A percentile compares a stretch with the other conserved stretches of the same genome.
Evolutionary conservation across 2,113 vertebrate species (phyloP).

Genomic region (Natator depressus): DNA sequence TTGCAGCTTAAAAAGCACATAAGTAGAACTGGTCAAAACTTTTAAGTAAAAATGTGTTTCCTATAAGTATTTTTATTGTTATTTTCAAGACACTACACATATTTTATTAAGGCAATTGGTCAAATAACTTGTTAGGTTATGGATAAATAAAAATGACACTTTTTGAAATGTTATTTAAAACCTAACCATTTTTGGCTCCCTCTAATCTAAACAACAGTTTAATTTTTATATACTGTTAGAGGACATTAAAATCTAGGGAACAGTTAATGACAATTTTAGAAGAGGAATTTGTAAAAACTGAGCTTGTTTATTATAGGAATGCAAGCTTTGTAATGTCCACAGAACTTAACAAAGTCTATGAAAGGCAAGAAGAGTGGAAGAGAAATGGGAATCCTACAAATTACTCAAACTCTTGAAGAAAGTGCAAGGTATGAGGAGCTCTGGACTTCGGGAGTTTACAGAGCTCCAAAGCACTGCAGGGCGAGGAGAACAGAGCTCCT

Average conservation of each 20-base stretch:
- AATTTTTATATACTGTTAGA: neutral
- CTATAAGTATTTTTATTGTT: neutral
- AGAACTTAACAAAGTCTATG: neutral
- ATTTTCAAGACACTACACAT: neutral
- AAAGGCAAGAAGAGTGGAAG: neutral
- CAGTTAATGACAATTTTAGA: conserved; percentile 2
- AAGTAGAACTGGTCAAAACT: neutral
- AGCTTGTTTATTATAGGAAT: neutral
- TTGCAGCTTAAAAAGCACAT: neutral
- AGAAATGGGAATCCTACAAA: neutral
- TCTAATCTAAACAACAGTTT: neutral
- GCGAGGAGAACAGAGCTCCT: neutral
- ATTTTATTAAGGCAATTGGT: neutral
- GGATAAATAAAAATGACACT: neutral
- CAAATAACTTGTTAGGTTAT: neutral
- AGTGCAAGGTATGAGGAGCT: neutral
- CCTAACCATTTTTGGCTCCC: neutral
- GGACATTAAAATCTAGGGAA: conserved; percentile 3
- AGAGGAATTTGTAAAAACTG: conserved; percentile 12
- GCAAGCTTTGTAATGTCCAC: neutral
- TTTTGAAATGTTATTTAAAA: neutral
- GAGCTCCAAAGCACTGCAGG: neutral
- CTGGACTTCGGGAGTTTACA: neutral
- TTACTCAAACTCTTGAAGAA: neutral
- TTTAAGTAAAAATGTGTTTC: neutral